A percentile compares a stretch with the other conserved stretches of the same genome.
Conservation (phyloP, 2,797 vertebrate genomes). For the Helarctos malayanus region DNA sequence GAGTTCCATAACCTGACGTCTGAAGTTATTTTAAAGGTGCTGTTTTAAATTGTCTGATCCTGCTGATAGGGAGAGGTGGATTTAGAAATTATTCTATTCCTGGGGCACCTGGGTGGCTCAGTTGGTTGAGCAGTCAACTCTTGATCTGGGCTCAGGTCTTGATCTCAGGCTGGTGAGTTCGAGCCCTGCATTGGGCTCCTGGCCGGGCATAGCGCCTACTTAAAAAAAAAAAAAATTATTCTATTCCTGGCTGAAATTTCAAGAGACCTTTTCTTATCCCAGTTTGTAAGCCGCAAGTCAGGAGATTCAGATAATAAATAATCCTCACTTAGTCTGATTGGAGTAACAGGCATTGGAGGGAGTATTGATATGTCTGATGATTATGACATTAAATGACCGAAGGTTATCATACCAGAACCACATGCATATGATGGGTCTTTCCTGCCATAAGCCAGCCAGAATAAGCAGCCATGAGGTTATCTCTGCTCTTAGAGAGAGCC, state of each 20-base stretch:
- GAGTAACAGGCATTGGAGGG: background rate
- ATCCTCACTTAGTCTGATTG: conserved; percentile 52
- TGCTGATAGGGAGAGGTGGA: conserved; percentile 42
- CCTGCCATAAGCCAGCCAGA: conserved; percentile 70
- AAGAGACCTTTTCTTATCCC: conserved; percentile 44
- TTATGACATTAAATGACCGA: conserved; percentile 51
- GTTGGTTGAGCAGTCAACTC: background rate
- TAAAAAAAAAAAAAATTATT: background rate
- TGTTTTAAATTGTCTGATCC: conserved; percentile 45
- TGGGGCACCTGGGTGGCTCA: background rate
- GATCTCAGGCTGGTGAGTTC: background rate
- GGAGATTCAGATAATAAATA: conserved; percentile 40
- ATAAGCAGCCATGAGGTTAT: conserved; percentile 70
- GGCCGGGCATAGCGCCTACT: background rate
- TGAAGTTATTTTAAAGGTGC: conserved; percentile 42
- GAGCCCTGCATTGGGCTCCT: background rate
- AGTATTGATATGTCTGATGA: conserved; percentile 45
- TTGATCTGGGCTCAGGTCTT: background rate
- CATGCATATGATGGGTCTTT: conserved; percentile 57
- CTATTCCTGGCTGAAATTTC: conserved; percentile 39
- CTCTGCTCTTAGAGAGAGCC: conserved; percentile 64
- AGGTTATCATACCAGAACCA: conserved; percentile 48
- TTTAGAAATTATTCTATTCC: conserved; percentile 26
- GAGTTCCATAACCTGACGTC: background rate
- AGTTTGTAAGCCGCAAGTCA: conserved; percentile 59